Base-by-base conservation (phyloP, 2,888 invertebrate species). In the Hirtodrosophila trivittata region DNA sequence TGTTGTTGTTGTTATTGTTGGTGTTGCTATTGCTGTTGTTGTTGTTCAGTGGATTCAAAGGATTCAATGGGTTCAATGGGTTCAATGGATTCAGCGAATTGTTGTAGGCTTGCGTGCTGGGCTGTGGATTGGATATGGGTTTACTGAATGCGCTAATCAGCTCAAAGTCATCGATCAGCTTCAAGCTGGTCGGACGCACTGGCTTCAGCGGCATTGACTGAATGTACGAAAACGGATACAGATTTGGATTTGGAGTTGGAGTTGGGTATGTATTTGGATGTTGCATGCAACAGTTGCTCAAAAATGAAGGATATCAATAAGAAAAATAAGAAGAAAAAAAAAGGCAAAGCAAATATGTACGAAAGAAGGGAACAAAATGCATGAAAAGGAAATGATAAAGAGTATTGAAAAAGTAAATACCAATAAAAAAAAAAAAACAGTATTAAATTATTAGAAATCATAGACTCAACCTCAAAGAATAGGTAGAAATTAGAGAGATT, bases 171-270 rank as follows among this genome's bases (percentile, higher is more conserved):
- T 70, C 78, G 38, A 10, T 46, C 6, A 86, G 59, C 50, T 76
- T 81, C 50, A 88, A 72, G 56, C 82, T 81, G 39, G 76, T 82
- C 32, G 88, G 88, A 63, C 87, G 86, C 51, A 69, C 28, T 30
- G 77, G 70, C 68, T 56, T 65, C 47, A 57, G 28, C 21, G 52
- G 60, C 33, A 33, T 41, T 41, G 13, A 4, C 1, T 28, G 2
- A 1, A n/a, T 28, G 5, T 28, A 9, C 9, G 9, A n/a, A 28
- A 1, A 12, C 13, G 35, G 35, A 14, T 33, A 18, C n/a, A 28
- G 25, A 21, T 30, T 49, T 12, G 46, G 16, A 39, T 59, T 18
- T 32, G 43, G 55, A 42, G 41, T 46, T 35, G 33, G 38, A 39
- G 8, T 51, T 30, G 30, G 30, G n/a, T n/a, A 5, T 30, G 33